Conservation (phyloP, 2,797 vertebrate genomes). For the Trematomus bernacchii region DNA sequence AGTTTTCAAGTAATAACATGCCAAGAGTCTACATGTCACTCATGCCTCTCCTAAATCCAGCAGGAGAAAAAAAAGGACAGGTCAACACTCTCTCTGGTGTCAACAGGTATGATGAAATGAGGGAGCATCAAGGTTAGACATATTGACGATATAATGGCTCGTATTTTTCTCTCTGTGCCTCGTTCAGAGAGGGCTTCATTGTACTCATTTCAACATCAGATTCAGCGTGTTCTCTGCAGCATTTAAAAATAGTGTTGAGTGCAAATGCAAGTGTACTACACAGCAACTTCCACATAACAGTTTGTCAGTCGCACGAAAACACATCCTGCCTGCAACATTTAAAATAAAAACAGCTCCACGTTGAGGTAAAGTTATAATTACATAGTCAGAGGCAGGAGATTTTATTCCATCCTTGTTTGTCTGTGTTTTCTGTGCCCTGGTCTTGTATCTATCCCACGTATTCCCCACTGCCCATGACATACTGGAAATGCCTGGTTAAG, state of each 20-base stretch:
- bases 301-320: too few species aligned
- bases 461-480: conserved; percentile 77
- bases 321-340: neutral
- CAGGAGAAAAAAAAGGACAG: conserved; percentile 13
- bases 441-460: conserved; percentile 64
- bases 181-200: conserved; percentile 20
- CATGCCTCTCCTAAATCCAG: conserved; percentile 42
- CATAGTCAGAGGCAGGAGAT: neutral
- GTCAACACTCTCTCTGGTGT: conserved; percentile 44
- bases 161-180: conserved; percentile 27
- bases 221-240: conserved; percentile 7
- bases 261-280: conserved; percentile 5
- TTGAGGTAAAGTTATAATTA: neutral
- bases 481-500: conserved; percentile 83
- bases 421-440: conserved; percentile 15
- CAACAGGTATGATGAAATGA: conserved; percentile 54
- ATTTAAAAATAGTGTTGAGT: conserved; percentile 14
- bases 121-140: conserved; percentile 32
- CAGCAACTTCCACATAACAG: neutral
- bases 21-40: conserved; percentile 29
- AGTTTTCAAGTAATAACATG: conserved; percentile 39
- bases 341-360: neutral
- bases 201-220: conserved; percentile 13
- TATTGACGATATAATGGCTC: conserved; percentile 17
- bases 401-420: conserved; percentile 35